Percentiles rank a stretch among this genome's conserved stretches.
Evolutionary conservation across 2,888 invertebrate species (phyloP).

Genomic region (Selenia dentaria): DNA sequence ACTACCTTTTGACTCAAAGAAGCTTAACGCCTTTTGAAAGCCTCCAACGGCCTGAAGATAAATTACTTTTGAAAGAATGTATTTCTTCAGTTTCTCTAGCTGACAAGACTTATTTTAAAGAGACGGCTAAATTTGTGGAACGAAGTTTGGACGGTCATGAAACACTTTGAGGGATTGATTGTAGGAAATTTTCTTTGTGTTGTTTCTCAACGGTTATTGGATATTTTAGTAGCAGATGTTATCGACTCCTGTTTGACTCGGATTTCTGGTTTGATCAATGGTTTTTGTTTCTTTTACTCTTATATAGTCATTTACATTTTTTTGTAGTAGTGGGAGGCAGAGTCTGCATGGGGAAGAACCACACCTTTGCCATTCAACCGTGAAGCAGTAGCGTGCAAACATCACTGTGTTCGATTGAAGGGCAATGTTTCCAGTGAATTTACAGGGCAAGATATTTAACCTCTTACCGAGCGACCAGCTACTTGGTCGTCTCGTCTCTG

Average conservation of each 20-base stretch:
- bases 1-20: slow-evolving; percentile 6
- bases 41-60: slow-evolving; percentile 9
- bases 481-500: too few relatives aligned
- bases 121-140: not conserved
- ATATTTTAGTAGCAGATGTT: not conserved
- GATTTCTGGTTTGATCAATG: too few relatives aligned
- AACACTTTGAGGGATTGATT: not conserved
- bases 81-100: slow-evolving; percentile 12
- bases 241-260: not conserved
- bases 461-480: too few relatives aligned
- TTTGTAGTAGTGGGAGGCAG: too few relatives aligned
- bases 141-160: not conserved
- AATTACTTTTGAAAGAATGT: slow-evolving; percentile 21
- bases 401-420: too few relatives aligned
- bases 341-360: too few relatives aligned
- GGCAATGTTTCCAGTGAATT: too few relatives aligned
- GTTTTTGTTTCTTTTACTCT: too few relatives aligned
- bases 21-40: slow-evolving; percentile 9
- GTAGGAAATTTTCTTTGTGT: not conserved
- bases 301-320: too few relatives aligned
- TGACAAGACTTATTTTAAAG: slow-evolving; percentile 2
- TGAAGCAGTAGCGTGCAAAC: too few relatives aligned
- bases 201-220: not conserved
- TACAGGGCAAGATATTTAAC: too few relatives aligned
- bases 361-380: too few relatives aligned